Base-by-base conservation (phyloP, 2,113 vertebrate genomes). In the Chaetorhynchus papuensis region DNA sequence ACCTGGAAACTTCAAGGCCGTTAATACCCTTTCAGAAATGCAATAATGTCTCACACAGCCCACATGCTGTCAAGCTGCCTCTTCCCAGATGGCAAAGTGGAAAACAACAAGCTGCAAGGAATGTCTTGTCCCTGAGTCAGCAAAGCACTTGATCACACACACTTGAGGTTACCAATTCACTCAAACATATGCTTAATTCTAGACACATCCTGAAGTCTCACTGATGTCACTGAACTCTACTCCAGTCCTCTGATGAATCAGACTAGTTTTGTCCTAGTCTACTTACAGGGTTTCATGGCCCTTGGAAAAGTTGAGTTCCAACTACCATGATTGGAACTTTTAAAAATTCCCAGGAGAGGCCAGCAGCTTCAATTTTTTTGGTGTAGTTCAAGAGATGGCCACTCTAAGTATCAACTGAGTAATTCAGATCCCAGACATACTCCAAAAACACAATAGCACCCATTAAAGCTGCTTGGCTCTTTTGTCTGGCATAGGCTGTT, bases 31-130 rank as follows among this genome's bases (percentile, higher is more conserved):
- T 91, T 50, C 79, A 85, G 71, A 88, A 83, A 61, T 0, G 37
- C 82, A 86, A 28, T 88, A 33, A 95, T 53, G 86, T 96, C 94
- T 96, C 91, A 94, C 89, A 94, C 93, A 94, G 92, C 92, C 92
- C 83, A 88, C 83, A 9, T 82, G 72, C 90, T 96, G 96, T 89
- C 94, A 93, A 91, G 68, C 71, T 95, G 89, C 89, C 50, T 92
- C 88, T 61, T 96, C 89, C 93, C 96, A 96, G 90, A 94, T 90
- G 86, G 96, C 79, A 77, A 90, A 91, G 85, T 96, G 93, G 84
- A 91, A 96, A 96, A 96, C 90, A 94, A 91, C 91, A 91, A 95
- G 71, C 89, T 80, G 50, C 63, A 87, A 91, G 84, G 87, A 87
- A 81, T 83, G 92, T 83, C 93, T 96, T 20, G 50, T 94, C 87